Percentiles rank a stretch among this genome's conserved stretches.
These are phyloP conservation scores for Hippopotamus amphibius DNA, from an alignment of 2,113 vertebrate genomes.

Conservation along the genomic window DNA sequence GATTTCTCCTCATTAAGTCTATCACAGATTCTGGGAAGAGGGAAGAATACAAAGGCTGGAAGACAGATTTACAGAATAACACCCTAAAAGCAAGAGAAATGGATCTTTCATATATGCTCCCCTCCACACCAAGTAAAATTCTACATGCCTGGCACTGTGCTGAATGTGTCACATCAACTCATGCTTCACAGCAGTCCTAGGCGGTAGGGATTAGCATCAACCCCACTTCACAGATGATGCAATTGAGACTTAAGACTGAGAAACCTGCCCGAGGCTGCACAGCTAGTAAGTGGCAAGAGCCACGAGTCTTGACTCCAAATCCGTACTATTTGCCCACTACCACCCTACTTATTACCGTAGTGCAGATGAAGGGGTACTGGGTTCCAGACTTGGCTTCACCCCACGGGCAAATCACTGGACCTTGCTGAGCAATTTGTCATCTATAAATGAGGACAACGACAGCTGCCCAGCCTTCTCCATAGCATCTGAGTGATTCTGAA, in stretches of 20 bases:
- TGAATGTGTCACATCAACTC: background rate
- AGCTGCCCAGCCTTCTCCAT: slow-evolving; percentile 22
- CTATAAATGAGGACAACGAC: slow-evolving; percentile 54
- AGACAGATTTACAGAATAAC: background rate
- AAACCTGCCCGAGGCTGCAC: slow-evolving; percentile 43
- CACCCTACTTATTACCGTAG: slow-evolving; percentile 69
- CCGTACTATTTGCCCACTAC: slow-evolving; percentile 51
- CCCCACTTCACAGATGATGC: slow-evolving; percentile 48
- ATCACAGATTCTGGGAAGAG: slow-evolving; percentile 3
- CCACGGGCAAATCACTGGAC: slow-evolving; percentile 67
- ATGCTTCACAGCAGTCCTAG: slow-evolving; percentile 9
- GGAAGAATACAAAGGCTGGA: background rate
- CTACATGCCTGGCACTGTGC: background rate
- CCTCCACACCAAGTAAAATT: slow-evolving; percentile 32
- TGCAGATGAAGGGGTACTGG: slow-evolving; percentile 67
- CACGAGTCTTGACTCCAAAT: slow-evolving; percentile 78
- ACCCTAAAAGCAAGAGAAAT: slow-evolving; percentile 26
- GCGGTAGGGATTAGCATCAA: background rate
- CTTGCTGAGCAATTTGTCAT: slow-evolving; percentile 60
- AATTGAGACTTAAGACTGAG: slow-evolving; percentile 36
- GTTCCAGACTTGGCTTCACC: slow-evolving; percentile 70
- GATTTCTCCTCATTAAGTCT: slow-evolving; percentile 1
- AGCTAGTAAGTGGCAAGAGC: slow-evolving; percentile 37
- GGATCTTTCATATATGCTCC: background rate
- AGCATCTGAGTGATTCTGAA: slow-evolving; percentile 17